Evolutionary conservation across 2,113 vertebrate species (phyloP).

Genomic region (Emydocephalus ijimae): DNA sequence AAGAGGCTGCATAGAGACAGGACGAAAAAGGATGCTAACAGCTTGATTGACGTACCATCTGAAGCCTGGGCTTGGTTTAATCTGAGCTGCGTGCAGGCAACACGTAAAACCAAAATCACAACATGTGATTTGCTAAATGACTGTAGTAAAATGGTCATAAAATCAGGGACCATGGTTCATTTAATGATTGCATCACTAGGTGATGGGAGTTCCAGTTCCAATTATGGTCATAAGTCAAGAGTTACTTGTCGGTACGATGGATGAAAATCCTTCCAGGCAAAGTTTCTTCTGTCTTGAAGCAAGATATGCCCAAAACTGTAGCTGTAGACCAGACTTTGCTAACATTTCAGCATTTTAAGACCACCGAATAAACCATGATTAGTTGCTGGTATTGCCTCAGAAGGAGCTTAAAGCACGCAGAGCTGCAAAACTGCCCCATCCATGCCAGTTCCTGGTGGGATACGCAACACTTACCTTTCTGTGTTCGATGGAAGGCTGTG

Average conservation of each 20-base stretch:
- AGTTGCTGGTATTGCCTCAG: neutral
- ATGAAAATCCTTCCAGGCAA: neutral
- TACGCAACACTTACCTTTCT: constrained; percentile 77
- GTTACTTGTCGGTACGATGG: neutral
- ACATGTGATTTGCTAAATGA: neutral
- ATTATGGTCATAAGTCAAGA: neutral
- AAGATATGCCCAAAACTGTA: neutral
- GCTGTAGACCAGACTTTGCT: neutral
- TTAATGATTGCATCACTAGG: neutral
- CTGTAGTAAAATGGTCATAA: neutral
- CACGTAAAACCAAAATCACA: neutral
- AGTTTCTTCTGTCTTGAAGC: neutral
- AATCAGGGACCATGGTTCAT: neutral
- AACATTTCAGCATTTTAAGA: neutral
- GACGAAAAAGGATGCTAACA: neutral
- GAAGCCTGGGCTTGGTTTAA: neutral
- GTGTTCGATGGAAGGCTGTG: constrained; percentile 80
- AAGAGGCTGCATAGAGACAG: neutral
- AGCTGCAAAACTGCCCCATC: neutral
- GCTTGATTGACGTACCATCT: neutral
- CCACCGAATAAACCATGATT: neutral
- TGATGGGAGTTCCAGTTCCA: neutral
- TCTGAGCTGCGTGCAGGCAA: neutral
- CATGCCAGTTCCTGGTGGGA: neutral
- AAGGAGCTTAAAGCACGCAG: neutral